Evolutionary conservation across 2,113 vertebrate genomes (phyloP).

Genomic region (Cyprinus carpio): DNA sequence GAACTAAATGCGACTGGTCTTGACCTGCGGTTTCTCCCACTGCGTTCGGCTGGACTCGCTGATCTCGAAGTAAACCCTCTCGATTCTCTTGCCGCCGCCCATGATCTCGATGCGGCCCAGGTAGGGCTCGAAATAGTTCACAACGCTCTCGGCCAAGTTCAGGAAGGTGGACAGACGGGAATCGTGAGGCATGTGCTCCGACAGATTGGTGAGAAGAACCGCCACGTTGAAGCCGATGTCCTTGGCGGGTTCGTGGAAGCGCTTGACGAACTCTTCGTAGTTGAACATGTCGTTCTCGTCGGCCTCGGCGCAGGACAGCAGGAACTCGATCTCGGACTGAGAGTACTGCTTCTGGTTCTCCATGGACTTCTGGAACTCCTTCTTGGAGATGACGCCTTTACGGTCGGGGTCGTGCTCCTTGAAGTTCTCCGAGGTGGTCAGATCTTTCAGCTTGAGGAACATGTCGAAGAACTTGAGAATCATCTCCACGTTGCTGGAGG

Average conservation of each 20-base stretch:
- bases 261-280: constrained; percentile 92
- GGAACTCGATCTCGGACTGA: constrained; percentile 94
- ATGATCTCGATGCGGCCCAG: constrained; percentile 97
- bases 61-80: constrained; percentile 98
- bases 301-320: constrained; percentile 92
- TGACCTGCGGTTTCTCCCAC: constrained; percentile 98
- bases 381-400: constrained; percentile 96
- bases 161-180: constrained; percentile 88
- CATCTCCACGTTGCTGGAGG: constrained; percentile 98
- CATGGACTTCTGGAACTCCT: constrained; percentile 99
- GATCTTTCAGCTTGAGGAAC: constrained; percentile 98
- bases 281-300: constrained; percentile 98
- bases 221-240: constrained; percentile 98
- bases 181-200: constrained; percentile 97
- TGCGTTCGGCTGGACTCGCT: constrained; percentile 95
- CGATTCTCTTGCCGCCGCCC: constrained; percentile 96
- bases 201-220: constrained; percentile 92
- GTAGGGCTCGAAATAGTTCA: constrained; percentile 95
- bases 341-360: constrained; percentile 97
- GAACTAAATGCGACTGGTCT: constrained; percentile 52
- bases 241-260: constrained; percentile 96
- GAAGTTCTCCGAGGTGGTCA: constrained; percentile 94
- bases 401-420: constrained; percentile 90
- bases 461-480: constrained; percentile 99
- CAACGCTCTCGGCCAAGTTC: constrained; percentile 90